Evolutionary conservation across 2,113 vertebrate genomes (phyloP).

Genomic region (Mystacornis crossleyi): DNA sequence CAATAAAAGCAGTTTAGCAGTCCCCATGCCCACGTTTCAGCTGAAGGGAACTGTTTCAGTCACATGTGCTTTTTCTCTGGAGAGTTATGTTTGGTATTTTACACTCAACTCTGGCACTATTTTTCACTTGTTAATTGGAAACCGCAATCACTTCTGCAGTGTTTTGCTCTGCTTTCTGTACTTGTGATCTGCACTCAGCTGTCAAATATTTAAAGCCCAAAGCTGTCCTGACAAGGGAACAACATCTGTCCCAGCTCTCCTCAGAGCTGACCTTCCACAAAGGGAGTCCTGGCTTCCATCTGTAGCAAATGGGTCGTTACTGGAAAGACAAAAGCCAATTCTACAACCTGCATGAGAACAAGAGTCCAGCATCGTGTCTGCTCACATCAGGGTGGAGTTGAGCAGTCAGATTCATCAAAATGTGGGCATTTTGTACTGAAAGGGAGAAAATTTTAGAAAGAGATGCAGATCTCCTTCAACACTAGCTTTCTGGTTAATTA

Average conservation of each 20-base stretch:
- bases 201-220: not conserved
- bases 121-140: constrained; percentile 33
- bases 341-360: not conserved
- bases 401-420: not conserved
- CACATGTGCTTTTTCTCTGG: constrained; percentile 15
- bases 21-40: constrained; percentile 2
- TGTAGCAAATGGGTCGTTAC: not conserved
- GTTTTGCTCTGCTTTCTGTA: not conserved
- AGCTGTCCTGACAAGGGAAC: not conserved
- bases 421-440: not conserved
- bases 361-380: not conserved
- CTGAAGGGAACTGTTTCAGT: constrained; percentile 13
- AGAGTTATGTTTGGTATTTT: constrained; percentile 15
- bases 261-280: not conserved
- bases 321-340: not conserved
- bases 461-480: not conserved
- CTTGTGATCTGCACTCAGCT: not conserved
- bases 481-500: not conserved
- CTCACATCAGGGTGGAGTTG: not conserved
- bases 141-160: not conserved
- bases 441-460: not conserved
- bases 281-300: not conserved
- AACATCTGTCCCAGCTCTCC: not conserved
- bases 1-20: constrained; percentile 38
- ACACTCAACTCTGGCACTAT: not conserved